phyloP scores from a whole-genome alignment of 2,888 invertebrate genomes.

The Pristionchus maxplancki region DNA sequence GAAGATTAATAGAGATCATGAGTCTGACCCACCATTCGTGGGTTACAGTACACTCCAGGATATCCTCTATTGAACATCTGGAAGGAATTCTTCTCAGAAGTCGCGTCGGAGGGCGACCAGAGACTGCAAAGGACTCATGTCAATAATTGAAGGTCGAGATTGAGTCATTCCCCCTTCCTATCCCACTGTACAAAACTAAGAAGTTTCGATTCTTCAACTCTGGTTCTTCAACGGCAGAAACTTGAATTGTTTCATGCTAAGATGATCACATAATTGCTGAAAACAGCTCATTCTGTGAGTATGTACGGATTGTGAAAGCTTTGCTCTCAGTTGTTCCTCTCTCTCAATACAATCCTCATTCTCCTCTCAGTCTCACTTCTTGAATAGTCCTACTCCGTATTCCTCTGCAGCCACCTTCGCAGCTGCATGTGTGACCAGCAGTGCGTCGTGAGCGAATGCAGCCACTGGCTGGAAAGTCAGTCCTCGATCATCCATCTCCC shows the following conservation, averaged over 20 bases:
- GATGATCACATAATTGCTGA: no score
- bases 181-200: no score
- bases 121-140: neutral
- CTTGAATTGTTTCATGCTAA: no score
- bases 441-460: slow-evolving; percentile 68
- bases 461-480: slow-evolving; percentile 56
- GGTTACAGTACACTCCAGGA: slow-evolving; percentile 64
- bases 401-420: slow-evolving; percentile 58
- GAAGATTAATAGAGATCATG: no score
- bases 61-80: slow-evolving; percentile 35
- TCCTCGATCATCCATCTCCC: neutral
- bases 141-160: no score
- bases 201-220: no score
- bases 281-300: no score
- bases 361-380: slow-evolving; percentile 61
- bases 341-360: no score
- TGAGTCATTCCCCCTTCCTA: no score
- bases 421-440: slow-evolving; percentile 66
- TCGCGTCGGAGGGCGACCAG: neutral
- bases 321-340: no score
- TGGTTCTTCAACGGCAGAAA: no score
- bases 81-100: neutral
- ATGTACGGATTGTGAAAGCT: no score
- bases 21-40: slow-evolving; percentile 51
- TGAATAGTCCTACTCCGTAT: slow-evolving; percentile 60